Conservation (phyloP, 2,797 vertebrate genomes). For the Pipistrellus nathusii region DNA sequence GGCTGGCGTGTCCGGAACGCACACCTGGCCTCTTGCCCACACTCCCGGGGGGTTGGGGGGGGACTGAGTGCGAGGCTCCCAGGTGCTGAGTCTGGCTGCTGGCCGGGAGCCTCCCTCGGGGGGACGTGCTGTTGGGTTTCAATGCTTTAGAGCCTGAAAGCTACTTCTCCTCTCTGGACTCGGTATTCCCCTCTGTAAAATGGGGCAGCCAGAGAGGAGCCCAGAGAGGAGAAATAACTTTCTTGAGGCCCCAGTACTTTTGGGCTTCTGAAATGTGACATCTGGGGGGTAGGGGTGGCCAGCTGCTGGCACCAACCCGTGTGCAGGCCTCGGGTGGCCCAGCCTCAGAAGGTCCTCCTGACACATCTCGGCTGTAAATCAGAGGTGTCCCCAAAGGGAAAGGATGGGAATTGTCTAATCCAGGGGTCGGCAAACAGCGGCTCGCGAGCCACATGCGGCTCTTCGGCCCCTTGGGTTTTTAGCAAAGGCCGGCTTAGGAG, state of each 20-base stretch:
- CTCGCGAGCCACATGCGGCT: no score
- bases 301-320: fast-evolving
- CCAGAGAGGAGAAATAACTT: neutral
- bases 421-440: no score
- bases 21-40: fast-evolving
- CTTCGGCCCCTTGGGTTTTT: no score
- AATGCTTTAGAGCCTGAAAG: neutral
- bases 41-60: fast-evolving
- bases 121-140: fast-evolving
- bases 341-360: neutral
- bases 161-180: fast-evolving
- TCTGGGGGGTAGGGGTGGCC: neutral
- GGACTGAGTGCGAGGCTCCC: neutral
- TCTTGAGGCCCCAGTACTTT: fast-evolving
- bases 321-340: neutral
- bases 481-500: no score
- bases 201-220: neutral
- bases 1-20: neutral
- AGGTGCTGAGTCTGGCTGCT: fast-evolving
- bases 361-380: fast-evolving
- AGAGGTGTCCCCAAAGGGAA: fast-evolving
- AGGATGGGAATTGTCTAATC: fast-evolving
- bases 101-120: no score
- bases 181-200: neutral
- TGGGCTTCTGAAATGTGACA: fast-evolving